phyloP scores from a whole-genome alignment of 2,797 vertebrate species.

The Xenentodon cancila region DNA sequence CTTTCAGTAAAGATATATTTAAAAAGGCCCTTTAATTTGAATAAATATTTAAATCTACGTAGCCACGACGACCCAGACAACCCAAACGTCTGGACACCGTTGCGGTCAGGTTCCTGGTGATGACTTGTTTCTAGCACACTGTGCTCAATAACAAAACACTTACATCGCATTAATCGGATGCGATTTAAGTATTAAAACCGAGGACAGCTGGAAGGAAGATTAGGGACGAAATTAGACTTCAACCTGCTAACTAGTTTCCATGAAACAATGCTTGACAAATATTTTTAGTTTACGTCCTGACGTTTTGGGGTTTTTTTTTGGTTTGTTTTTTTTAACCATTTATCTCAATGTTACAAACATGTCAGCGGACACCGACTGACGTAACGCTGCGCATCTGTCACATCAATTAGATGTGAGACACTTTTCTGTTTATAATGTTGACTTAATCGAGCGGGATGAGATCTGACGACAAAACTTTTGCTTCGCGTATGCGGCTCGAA shows the following conservation, averaged over 20 bases:
- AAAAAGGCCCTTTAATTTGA: too few relatives aligned
- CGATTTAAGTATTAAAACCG: conserved; percentile 37
- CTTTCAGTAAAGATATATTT: too few relatives aligned
- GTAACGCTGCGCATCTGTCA: not conserved
- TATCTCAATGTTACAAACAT: not conserved
- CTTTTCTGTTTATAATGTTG: too few relatives aligned
- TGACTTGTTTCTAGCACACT: conserved; percentile 6
- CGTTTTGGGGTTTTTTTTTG: too few relatives aligned
- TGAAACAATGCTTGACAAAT: not conserved
- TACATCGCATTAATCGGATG: conserved; percentile 41
- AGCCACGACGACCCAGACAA: too few relatives aligned
- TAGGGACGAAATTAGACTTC: conserved; percentile 24
- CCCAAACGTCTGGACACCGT: too few relatives aligned
- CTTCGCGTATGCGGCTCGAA: too few relatives aligned
- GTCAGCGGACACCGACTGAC: conserved; percentile 3
- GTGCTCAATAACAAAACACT: not conserved
- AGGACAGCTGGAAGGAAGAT: conserved; percentile 29
- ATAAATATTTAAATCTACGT: too few relatives aligned
- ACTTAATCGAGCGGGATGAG: too few relatives aligned
- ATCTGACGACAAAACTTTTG: too few relatives aligned
- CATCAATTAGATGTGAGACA: not conserved
- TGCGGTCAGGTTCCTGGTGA: not conserved
- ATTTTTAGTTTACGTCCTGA: not conserved
- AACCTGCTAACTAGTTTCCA: not conserved
- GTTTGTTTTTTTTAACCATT: too few relatives aligned